Conservation (phyloP, 1,140 invertebrate genomes). For the Microplitis demolitor region DNA sequence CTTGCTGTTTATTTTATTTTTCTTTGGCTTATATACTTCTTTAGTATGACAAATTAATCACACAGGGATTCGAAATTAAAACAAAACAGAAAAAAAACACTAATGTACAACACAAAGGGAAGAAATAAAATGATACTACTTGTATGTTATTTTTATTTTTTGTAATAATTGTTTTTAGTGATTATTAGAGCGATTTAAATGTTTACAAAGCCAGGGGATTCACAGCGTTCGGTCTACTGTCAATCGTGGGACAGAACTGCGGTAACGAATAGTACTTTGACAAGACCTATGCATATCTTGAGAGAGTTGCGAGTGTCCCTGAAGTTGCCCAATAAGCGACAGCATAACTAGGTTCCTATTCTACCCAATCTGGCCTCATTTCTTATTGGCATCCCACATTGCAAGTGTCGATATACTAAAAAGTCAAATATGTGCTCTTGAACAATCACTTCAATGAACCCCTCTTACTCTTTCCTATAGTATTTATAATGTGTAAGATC, state of each 20-base stretch:
- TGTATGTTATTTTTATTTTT: slow-evolving; percentile 15
- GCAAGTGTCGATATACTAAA: slow-evolving; percentile 43
- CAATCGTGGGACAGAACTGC: not conserved
- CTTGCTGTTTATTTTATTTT: not conserved
- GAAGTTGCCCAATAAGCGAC: slow-evolving; percentile 8
- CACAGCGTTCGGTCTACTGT: slow-evolving; percentile 3
- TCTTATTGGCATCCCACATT: slow-evolving; percentile 53
- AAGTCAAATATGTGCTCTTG: slow-evolving; percentile 42
- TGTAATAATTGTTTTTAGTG: not conserved
- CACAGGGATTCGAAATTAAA: not conserved
- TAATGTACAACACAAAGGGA: not conserved
- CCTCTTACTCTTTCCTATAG: slow-evolving; percentile 43
- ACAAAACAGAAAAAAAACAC: slow-evolving; percentile 3
- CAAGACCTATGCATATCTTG: slow-evolving; percentile 49
- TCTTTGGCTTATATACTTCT: not conserved
- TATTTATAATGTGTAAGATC: slow-evolving; percentile 40
- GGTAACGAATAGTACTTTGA: slow-evolving; percentile 52
- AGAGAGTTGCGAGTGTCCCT: slow-evolving; percentile 9
- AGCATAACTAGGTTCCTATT: slow-evolving; percentile 24
- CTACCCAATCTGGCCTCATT: slow-evolving; percentile 51
- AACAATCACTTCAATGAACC: too few relatives aligned
- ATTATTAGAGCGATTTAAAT: too few relatives aligned
- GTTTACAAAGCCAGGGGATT: not conserved
- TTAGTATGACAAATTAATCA: not conserved
- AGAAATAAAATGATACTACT: slow-evolving; percentile 16